Conservation (phyloP, 2,797 vertebrate species). For the Champsocephalus gunnari region DNA sequence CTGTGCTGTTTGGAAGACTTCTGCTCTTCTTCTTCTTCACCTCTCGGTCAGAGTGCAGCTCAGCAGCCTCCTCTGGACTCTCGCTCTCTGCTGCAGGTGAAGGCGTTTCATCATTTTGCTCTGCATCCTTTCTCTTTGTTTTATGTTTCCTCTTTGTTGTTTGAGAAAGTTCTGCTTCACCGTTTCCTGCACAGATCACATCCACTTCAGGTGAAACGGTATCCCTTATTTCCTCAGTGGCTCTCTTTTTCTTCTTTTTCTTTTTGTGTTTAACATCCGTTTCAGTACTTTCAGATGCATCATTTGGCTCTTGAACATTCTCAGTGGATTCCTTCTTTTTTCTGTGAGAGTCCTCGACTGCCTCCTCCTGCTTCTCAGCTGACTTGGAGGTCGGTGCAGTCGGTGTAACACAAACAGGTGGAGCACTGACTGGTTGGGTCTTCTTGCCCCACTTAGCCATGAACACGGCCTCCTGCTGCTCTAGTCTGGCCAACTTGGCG, state of each 20-base stretch:
- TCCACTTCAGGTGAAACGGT: background rate
- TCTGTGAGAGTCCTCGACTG: background rate
- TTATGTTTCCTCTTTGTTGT: constrained; percentile 63
- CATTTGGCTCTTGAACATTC: background rate
- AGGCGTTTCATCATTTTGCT: background rate
- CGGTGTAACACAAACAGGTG: background rate
- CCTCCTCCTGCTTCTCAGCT: constrained; percentile 32
- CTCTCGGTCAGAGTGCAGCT: constrained; percentile 15
- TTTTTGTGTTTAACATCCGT: constrained; percentile 46
- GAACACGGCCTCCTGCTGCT: constrained; percentile 93
- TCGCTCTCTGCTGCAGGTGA: constrained; percentile 13
- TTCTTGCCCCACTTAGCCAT: constrained; percentile 85
- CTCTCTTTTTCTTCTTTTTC: constrained; percentile 59
- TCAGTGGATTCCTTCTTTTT: constrained; percentile 36
- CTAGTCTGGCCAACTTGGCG: constrained; percentile 92
- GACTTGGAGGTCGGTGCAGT: background rate
- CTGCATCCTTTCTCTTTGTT: constrained; percentile 44
- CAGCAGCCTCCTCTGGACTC: background rate
- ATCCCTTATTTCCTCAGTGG: background rate
- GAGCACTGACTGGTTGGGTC: constrained; percentile 28
- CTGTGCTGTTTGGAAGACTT: constrained; percentile 39
- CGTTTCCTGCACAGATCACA: background rate
- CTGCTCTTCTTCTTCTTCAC: constrained; percentile 58
- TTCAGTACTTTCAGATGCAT: constrained; percentile 14
- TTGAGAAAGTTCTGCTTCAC: background rate